A percentile compares a stretch with the other conserved stretches of the same genome.
Evolutionary conservation across 2,888 invertebrate species (phyloP).

Genomic region (Tetramorium bicarinatum): DNA sequence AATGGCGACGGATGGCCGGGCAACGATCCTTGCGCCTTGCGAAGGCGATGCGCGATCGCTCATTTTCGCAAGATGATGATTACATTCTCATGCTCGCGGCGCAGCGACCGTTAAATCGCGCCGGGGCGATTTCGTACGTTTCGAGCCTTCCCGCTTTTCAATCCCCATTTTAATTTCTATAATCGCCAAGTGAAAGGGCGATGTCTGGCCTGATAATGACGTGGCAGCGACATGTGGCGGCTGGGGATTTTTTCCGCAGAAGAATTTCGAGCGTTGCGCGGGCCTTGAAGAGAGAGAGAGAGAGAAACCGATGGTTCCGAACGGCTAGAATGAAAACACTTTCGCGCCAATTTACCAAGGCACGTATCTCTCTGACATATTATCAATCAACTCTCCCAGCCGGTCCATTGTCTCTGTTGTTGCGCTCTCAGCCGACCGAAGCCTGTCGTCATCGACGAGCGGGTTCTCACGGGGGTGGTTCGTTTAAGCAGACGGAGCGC

Average conservation of each 20-base stretch:
- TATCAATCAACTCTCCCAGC: conserved; percentile 52
- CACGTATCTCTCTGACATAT: conserved; percentile 44
- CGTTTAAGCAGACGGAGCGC: conserved; percentile 45
- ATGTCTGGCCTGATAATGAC: not conserved
- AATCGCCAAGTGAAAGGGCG: not conserved
- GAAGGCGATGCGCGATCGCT: conserved; percentile 28
- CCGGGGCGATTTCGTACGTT: not conserved
- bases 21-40: not conserved
- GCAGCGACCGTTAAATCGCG: conserved; percentile 27
- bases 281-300: not conserved
- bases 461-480: conserved; percentile 71
- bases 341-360: conserved; percentile 45
- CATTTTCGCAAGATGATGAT: conserved; percentile 42
- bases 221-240: not conserved
- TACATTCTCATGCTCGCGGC: conserved; percentile 34
- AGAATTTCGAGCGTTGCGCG: not conserved
- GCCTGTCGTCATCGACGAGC: conserved; percentile 46
- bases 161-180: not conserved
- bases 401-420: conserved; percentile 47
- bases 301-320: not conserved
- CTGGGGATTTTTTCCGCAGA: not conserved
- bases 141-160: not conserved
- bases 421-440: conserved; percentile 45
- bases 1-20: conserved; percentile 8
- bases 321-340: conserved; percentile 42